Conservation (phyloP, 2,797 vertebrate genomes). For the Phataginus tetradactyla region DNA sequence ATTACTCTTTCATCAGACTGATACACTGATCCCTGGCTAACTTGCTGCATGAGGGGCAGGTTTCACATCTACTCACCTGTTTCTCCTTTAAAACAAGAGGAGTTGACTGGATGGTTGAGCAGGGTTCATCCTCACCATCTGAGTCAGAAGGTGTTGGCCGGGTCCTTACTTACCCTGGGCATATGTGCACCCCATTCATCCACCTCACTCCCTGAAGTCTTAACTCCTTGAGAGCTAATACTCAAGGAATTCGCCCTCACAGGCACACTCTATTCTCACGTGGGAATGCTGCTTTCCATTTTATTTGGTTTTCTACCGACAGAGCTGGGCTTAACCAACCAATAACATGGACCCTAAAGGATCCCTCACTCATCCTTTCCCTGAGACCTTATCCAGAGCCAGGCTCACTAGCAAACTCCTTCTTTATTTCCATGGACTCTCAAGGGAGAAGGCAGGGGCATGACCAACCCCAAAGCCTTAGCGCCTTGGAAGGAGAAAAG, state of each 20-base stretch:
- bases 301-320: background rate
- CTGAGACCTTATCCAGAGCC: background rate
- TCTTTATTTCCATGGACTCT: background rate
- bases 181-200: background rate
- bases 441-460: background rate
- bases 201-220: background rate
- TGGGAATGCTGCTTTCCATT: background rate
- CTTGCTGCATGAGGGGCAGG: background rate
- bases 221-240: background rate
- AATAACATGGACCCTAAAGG: background rate
- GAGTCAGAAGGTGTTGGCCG: background rate
- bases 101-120: background rate
- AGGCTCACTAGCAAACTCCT: background rate
- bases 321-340: background rate
- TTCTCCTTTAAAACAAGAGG: slow-evolving; percentile 43
- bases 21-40: background rate
- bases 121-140: background rate
- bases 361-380: background rate
- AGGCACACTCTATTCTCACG: background rate
- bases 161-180: background rate
- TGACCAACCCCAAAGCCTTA: background rate
- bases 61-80: background rate
- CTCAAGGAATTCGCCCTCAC: background rate
- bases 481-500: background rate
- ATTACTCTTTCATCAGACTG: background rate